Percentiles rank a stretch among this genome's conserved stretches.
These are phyloP conservation scores for Limanda limanda DNA, from an alignment of 2,113 vertebrate species.

Conservation along the genomic window DNA sequence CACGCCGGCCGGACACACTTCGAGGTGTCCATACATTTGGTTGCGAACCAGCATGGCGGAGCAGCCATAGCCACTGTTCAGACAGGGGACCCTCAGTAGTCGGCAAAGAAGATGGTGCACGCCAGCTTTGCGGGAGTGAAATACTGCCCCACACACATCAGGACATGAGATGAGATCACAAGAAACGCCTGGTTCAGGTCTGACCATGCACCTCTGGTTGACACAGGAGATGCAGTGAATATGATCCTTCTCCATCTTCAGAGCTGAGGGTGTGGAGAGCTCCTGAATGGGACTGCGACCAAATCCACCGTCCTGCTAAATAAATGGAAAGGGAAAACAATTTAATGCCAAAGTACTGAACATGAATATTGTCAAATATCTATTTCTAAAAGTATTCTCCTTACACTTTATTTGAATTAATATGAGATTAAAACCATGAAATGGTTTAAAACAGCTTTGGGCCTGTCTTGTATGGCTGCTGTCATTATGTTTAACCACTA, in stretches of 20 bases:
- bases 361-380: no score
- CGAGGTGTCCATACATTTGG: conserved; percentile 93
- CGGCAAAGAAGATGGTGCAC: conserved; percentile 95
- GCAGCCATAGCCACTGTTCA: conserved; percentile 94
- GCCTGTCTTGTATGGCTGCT: neutral
- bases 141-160: conserved; percentile 93
- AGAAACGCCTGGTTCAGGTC: conserved; percentile 87
- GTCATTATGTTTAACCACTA: conserved; percentile 12
- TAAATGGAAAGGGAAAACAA: conserved; percentile 14
- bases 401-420: neutral
- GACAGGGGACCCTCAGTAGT: conserved; percentile 91
- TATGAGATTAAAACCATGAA: neutral
- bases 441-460: neutral
- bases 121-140: conserved; percentile 92
- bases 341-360: no score
- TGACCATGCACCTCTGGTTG: conserved; percentile 90
- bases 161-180: conserved; percentile 91
- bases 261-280: neutral
- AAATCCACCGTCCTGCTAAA: conserved; percentile 74
- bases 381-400: no score
- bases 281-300: neutral
- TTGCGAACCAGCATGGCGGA: conserved; percentile 88
- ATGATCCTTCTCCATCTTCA: conserved; percentile 88
- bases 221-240: conserved; percentile 92
- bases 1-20: conserved; percentile 94